Evolutionary conservation across 1,140 invertebrate genomes (phyloP), one percentile per base, ranked within the genome.

Genomic region (Ips nitidus): DNA sequence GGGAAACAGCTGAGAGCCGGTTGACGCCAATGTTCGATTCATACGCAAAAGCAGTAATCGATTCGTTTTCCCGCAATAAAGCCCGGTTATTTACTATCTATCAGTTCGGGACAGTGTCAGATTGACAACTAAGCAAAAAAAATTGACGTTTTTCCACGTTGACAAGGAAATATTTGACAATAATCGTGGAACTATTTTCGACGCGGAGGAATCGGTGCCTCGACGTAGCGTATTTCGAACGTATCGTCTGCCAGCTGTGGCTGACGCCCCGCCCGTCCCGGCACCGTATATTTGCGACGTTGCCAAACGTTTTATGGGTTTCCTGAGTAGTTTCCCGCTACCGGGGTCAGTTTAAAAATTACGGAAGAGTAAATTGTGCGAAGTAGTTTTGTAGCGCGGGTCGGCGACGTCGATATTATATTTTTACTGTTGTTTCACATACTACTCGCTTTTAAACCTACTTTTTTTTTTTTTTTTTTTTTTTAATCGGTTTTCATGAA

Each of bases 1-100:
- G 85, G 86, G 85, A 87, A 87, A 87, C 86, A 87, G 86, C 86
- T 87, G 85, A 86, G 85, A 81, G 80, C 81, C 71, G 76, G 78
- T 78, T 75, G 79, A 80, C 79, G 80, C 77, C 78, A 79, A 74
- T 74, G 76, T 78, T 70, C 78, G 76, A 82, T 83, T 79, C 82
- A 80, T 84, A 79, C 82, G 82, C 83, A 74, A 74, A 76, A 71
- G 70, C 70, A 64, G 64, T 75, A 79, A 78, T 75, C 42, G 50
- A 41, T 52, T 75, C 47, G 53, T 36, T 55, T 42, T 62, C 53
- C 52, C 4, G n/a, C 3, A 37, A 57, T 43, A 47, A n/a, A 6
- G 39, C 40, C 2, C 52, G 52, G 6, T 22, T 55, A 22, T 36
- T 55, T 55, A 1, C 1, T 6, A 2, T n/a, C 5, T 37, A 55